Evolutionary conservation across 2,888 invertebrate species (phyloP).

Genomic region (Neoitamus cyanurus): DNA sequence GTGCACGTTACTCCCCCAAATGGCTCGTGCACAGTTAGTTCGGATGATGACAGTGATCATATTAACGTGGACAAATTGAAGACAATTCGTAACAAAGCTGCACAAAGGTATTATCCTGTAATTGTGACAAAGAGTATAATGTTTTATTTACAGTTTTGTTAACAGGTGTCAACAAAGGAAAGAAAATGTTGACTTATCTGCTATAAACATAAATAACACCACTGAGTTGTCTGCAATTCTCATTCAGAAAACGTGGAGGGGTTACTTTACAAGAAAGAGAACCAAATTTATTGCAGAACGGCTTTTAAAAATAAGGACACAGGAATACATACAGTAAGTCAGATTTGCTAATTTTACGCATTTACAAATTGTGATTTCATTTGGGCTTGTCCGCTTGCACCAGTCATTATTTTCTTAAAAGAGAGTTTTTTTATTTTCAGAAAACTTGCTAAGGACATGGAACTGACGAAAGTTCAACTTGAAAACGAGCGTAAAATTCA

Average conservation of each 20-base stretch:
- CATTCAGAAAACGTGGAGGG: slow-evolving; percentile 89
- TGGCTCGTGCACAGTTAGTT: slow-evolving; percentile 63
- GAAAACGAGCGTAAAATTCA: slow-evolving; percentile 88
- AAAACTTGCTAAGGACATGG: slow-evolving; percentile 85
- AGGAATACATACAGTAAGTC: slow-evolving; percentile 85
- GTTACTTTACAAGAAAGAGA: slow-evolving; percentile 80
- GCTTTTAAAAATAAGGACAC: slow-evolving; percentile 80
- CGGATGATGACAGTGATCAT: slow-evolving; percentile 74
- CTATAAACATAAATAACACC: slow-evolving; percentile 55
- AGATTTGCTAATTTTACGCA: background rate
- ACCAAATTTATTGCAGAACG: slow-evolving; percentile 71
- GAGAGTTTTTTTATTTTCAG: slow-evolving; percentile 59
- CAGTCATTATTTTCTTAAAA: background rate
- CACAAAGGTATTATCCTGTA: slow-evolving; percentile 63
- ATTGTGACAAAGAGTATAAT: background rate
- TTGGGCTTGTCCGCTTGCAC: background rate
- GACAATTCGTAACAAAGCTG: slow-evolving; percentile 73
- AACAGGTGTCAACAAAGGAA: slow-evolving; percentile 58
- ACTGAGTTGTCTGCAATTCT: slow-evolving; percentile 75
- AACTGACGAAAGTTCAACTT: slow-evolving; percentile 83
- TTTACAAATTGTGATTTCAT: background rate
- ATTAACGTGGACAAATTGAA: slow-evolving; percentile 76
- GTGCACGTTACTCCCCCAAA: slow-evolving; percentile 62
- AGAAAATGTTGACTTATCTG: slow-evolving; percentile 58
- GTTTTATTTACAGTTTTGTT: slow-evolving; percentile 24